Percentiles rank a stretch among this genome's conserved stretches.
Evolutionary conservation across 64 coral and sea anemone genomes (phyloP).

Genomic region (Stichodactyla helianthus): DNA sequence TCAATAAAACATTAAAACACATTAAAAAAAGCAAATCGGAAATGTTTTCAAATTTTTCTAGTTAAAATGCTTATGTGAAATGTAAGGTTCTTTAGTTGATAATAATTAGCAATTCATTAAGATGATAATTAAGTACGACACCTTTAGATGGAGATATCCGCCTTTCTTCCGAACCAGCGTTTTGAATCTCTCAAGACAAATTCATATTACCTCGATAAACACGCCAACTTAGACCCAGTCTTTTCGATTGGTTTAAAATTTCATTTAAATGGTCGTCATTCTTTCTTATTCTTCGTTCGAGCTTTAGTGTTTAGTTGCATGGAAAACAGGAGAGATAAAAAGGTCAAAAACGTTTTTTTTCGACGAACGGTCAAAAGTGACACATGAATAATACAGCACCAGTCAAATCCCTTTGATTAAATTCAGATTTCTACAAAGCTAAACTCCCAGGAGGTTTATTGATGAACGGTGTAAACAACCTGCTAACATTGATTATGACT

Average conservation of each 20-base stretch:
- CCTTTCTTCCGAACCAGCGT: neutral
- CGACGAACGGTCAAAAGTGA: neutral
- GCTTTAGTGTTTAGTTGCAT: too few relatives aligned
- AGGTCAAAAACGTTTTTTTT: neutral
- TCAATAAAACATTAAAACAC: neutral
- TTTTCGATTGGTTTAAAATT: neutral
- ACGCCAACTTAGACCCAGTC: neutral
- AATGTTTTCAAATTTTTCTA: too few relatives aligned
- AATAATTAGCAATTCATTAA: neutral
- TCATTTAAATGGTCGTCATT: neutral
- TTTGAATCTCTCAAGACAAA: neutral
- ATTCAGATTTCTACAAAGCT: neutral
- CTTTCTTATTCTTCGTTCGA: neutral
- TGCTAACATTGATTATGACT: neutral
- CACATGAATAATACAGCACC: neutral
- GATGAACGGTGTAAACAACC: neutral
- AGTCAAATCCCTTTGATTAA: neutral
- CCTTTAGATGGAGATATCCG: neutral
- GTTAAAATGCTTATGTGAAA: too few relatives aligned
- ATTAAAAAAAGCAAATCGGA: too few relatives aligned
- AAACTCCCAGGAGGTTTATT: conserved; percentile 2
- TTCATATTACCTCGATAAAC: neutral
- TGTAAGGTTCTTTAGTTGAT: too few relatives aligned
- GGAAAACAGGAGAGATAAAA: neutral
- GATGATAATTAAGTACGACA: neutral